Evolutionary conservation across 1,140 invertebrate species (phyloP).

Genomic region (Drosophila guanche): DNA sequence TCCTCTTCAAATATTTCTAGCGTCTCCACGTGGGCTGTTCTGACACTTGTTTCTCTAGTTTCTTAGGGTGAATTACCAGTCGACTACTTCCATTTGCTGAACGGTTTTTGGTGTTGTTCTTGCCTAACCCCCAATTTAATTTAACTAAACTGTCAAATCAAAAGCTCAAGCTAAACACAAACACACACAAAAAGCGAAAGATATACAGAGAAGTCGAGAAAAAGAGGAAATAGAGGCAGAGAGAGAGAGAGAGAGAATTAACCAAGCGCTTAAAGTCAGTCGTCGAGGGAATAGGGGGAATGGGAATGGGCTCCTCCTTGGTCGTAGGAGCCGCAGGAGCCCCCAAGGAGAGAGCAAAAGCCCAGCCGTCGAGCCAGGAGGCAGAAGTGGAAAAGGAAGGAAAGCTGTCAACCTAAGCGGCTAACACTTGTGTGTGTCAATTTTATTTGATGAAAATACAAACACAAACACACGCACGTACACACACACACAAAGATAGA

Average conservation of each 20-base stretch:
- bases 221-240: background rate
- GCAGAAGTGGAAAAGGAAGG: conserved; percentile 27
- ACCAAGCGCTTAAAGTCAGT: conserved; percentile 74
- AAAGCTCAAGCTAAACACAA: conserved; percentile 61
- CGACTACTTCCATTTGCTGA: no score
- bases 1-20: no score
- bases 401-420: conserved; percentile 75
- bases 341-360: conserved; percentile 15
- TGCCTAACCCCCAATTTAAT: conserved; percentile 69
- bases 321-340: conserved; percentile 24
- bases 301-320: conserved; percentile 11
- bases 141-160: conserved; percentile 82
- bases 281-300: conserved; percentile 20
- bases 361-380: conserved; percentile 5
- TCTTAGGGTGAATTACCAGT: background rate
- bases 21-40: background rate
- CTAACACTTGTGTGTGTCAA: conserved; percentile 82
- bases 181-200: background rate
- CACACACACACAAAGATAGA: background rate
- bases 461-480: conserved; percentile 55
- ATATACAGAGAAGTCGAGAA: background rate
- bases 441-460: conserved; percentile 82
- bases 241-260: conserved; percentile 50
- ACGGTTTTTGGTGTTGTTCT: conserved; percentile 25
- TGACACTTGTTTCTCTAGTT: no score